A percentile compares a stretch with the other conserved stretches of the same genome.
Conservation (phyloP, 2,113 vertebrate genomes). For the Solea senegalensis region DNA sequence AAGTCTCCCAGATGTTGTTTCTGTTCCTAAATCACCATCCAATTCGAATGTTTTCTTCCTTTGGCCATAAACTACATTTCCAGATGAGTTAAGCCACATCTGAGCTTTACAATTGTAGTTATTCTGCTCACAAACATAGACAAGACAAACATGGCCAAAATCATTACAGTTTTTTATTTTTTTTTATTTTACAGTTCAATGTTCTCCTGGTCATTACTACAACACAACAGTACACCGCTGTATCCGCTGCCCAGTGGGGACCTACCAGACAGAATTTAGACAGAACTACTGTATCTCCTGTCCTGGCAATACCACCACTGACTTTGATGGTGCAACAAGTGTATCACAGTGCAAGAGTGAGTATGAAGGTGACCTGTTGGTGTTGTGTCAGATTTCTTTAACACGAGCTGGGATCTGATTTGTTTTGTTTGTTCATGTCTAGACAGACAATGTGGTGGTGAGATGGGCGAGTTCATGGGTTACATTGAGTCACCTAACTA, state of each 20-base stretch:
- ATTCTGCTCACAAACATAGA: too few relatives aligned
- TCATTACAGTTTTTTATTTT: not conserved
- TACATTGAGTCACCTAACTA: slow-evolving; percentile 99
- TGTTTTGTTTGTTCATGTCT: slow-evolving; percentile 45
- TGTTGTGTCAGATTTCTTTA: not conserved
- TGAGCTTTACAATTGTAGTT: too few relatives aligned
- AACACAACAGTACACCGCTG: slow-evolving; percentile 95
- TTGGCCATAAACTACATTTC: too few relatives aligned
- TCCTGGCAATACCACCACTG: slow-evolving; percentile 95
- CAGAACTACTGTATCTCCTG: slow-evolving; percentile 97
- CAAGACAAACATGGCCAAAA: too few relatives aligned
- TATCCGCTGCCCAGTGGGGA: slow-evolving; percentile 93
- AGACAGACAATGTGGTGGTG: slow-evolving; percentile 96
- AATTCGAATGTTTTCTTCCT: too few relatives aligned
- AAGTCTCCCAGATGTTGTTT: too few relatives aligned
- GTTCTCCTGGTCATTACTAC: slow-evolving; percentile 96
- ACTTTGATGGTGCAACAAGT: slow-evolving; percentile 95
- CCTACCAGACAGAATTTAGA: slow-evolving; percentile 94
- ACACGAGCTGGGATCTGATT: slow-evolving; percentile 10
- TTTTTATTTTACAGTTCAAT: slow-evolving; percentile 85
- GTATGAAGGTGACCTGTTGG: slow-evolving; percentile 19
- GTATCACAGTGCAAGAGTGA: slow-evolving; percentile 98
- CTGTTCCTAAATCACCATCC: too few relatives aligned
- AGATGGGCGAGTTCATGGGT: slow-evolving; percentile 95
- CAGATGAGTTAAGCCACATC: too few relatives aligned